Evolutionary conservation across 2,113 vertebrate species (phyloP), one percentile per base, ranked within the genome.

Genomic region (Uropsilus gracilis): DNA sequence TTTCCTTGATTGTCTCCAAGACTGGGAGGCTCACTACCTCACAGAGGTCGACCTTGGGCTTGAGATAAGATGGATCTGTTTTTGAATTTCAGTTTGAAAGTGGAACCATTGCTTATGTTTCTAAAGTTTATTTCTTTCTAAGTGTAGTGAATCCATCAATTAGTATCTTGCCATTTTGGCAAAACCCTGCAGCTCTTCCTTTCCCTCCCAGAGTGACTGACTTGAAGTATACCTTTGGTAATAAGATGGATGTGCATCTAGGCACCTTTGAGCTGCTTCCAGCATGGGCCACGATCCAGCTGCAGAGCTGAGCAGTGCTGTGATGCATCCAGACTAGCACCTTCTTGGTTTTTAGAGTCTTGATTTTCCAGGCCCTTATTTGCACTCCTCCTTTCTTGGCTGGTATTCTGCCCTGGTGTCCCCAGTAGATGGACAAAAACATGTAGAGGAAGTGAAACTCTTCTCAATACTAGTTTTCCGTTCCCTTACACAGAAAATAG

Each of bases 261-360:
- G 73, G 39, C 66, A 53, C 68, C 53, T 77, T 64, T 69, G 73
- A 94, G 59, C 39, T 48, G 48, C 16, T 73, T 72, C 59, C 50
- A 53, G 39, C 37, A n/a, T n/a, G n/a, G 83, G 53, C 57, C 37
- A 1, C 7, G 37, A 39, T 69, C 86, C 34, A 66, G 66, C 20
- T 10, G 88, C 66, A 39, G 59, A 57, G 20, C 81, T 18, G 92
- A 82, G n/a, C 64, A 64, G 89, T 69, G 48, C 75, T 76, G 6
- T 72, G 20, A n/a, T 34, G 20, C 16, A 17, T 50, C 72, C 50
- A 69, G 87, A 72, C 44, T 87, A 71, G 63, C 71, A 86, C 93
- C 72, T 90, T 94, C 68, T 92, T 24, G 3, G 6, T 88, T 88
- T 96, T 82, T 88, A 92, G 3, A 90, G 90, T 73, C n/a, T 75